Percentiles rank a stretch among this genome's conserved stretches.
Conservation (phyloP, 2,888 invertebrate genomes). For the Euplexia lucipara region DNA sequence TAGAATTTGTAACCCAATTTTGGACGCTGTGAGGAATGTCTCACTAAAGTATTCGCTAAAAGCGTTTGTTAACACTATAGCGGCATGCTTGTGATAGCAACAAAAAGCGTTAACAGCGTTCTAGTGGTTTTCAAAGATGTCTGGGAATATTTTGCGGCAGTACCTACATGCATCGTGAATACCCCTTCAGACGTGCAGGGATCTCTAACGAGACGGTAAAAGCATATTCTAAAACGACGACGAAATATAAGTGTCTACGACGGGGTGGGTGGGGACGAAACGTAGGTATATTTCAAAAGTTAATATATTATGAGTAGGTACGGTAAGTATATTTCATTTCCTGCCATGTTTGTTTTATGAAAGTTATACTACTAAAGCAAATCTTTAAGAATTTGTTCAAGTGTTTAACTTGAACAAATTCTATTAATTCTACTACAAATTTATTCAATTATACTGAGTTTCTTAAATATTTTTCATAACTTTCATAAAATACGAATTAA, state of each 20-base stretch:
- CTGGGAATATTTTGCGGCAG: conserved; percentile 77
- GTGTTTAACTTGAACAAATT: conserved; percentile 9
- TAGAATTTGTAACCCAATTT: conserved; percentile 59
- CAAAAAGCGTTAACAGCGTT: conserved; percentile 79
- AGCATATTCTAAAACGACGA: conserved; percentile 70
- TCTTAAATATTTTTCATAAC: neutral
- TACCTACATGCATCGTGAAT: conserved; percentile 71
- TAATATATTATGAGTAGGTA: conserved; percentile 25
- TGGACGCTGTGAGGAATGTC: conserved; percentile 59
- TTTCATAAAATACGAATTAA: conserved; percentile 4
- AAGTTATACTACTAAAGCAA: neutral
- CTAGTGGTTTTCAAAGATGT: conserved; percentile 78
- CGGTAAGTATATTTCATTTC: conserved; percentile 21
- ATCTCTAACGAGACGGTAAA: conserved; percentile 79
- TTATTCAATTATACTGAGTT: too few relatives aligned
- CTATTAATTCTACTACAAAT: too few relatives aligned
- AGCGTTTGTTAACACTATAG: conserved; percentile 81
- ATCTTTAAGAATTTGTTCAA: conserved; percentile 7
- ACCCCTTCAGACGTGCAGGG: conserved; percentile 74
- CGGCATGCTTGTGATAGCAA: conserved; percentile 72
- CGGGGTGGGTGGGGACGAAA: conserved; percentile 35
- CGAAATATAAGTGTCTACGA: conserved; percentile 65
- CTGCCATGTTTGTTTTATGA: conserved; percentile 14
- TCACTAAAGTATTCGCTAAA: conserved; percentile 71
- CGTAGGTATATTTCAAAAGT: conserved; percentile 41